Percentiles rank a stretch among this genome's conserved stretches.
phyloP scores from a whole-genome alignment of 2,113 vertebrate genomes.

The Columbina picui region DNA sequence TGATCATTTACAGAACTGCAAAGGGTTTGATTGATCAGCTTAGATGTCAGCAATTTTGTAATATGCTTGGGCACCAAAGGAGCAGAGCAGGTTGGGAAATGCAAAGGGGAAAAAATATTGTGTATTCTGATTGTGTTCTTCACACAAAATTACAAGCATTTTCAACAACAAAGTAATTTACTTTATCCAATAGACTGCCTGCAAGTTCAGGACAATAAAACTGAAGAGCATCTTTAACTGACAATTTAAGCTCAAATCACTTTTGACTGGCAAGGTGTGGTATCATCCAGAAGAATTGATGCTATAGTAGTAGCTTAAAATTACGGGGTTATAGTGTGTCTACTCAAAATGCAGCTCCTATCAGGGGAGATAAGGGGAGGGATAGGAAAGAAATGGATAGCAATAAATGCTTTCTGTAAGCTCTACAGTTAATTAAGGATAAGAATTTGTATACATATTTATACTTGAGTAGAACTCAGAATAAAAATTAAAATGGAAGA shows the following conservation, averaged over 20 bases:
- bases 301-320: constrained; percentile 27
- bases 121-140: constrained; percentile 24
- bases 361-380: neutral
- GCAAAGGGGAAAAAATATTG: neutral
- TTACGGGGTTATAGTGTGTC: constrained; percentile 14
- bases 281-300: constrained; percentile 48
- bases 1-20: constrained; percentile 7
- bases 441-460: constrained; percentile 8
- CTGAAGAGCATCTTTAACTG: constrained; percentile 40
- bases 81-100: neutral
- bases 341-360: constrained; percentile 39
- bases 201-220: constrained; percentile 42
- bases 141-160: constrained; percentile 44
- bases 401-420: constrained; percentile 4
- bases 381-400: neutral
- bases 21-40: constrained; percentile 15
- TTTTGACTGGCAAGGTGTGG: constrained; percentile 42
- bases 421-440: constrained; percentile 34
- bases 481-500: constrained; percentile 38
- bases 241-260: constrained; percentile 46
- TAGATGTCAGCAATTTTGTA: constrained; percentile 54
- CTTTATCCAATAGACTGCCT: constrained; percentile 29
- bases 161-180: constrained; percentile 52
- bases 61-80: constrained; percentile 10
- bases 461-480: neutral